Evolutionary conservation across 2,113 vertebrate genomes (phyloP), one percentile per base, ranked within the genome.

Genomic region (Scopus umbretta): DNA sequence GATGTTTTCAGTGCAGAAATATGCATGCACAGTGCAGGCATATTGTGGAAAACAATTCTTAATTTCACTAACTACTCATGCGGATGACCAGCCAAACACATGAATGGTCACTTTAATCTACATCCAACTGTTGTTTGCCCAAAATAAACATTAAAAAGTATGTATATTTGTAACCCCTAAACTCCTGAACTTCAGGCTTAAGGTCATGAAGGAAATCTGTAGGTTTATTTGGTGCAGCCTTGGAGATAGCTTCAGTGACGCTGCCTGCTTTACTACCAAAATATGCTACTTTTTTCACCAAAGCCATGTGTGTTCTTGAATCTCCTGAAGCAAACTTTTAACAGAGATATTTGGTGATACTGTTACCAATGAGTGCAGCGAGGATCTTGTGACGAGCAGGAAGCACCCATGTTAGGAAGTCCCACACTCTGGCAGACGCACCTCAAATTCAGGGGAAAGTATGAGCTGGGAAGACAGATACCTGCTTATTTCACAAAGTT

Each of bases 1-100:
- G 49, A 61, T 87, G 21, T 36, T 68, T 92, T 92, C 67, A 80
- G 70, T 32, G 30, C 52, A 85, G 81, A 90, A 93, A 79, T 72
- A 82, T 75, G 27, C 27, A 18, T 56, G 66, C 8, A 85, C 45
- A 81, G 21, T 53, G 27, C 62, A 80, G 78, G 25, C 43, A 43
- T 50, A 68, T 30, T 3, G 2, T 49, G 93, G 58, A 65, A 85
- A 82, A 88, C 11, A 15, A 38, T 58, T 82, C 40, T 65, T 90
- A 65, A 85, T 90, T 87, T 80, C 49, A 76, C 30, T 76, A 42
- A 82, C 29, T 92, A 43, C 56, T 29, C 3, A 7, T 56, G 65
- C 32, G 84, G 26, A 53, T 85, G 66, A 82, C 43, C 78, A 72
- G 49, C 40, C 65, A 87, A 79, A 72, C 17, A 49, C 8, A 49